phyloP scores from a whole-genome alignment of 2,888 invertebrate genomes.

The Sussaba pulchella region DNA sequence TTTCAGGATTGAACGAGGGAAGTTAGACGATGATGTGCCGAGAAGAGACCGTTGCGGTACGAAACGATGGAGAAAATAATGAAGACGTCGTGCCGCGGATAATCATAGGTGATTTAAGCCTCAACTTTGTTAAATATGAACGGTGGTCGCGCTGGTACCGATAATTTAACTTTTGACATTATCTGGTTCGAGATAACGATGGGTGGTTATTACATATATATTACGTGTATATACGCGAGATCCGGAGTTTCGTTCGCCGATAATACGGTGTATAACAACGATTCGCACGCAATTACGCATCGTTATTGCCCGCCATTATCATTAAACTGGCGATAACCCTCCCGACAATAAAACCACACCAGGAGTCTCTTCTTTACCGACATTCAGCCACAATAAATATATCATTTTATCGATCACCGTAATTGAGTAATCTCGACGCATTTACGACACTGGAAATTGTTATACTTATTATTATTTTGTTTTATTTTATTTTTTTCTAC shows the following conservation, averaged over 20 bases:
- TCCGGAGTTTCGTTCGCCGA: conserved; percentile 6
- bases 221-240: neutral
- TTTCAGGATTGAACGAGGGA: conserved; percentile 35
- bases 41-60: neutral
- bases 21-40: conserved; percentile 17
- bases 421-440: too few relatives aligned
- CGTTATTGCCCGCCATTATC: conserved; percentile 18
- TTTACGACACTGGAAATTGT: too few relatives aligned
- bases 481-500: too few relatives aligned
- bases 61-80: conserved; percentile 59
- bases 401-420: neutral
- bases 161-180: conserved; percentile 55
- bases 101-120: conserved; percentile 68
- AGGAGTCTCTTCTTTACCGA: neutral
- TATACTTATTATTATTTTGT: too few relatives aligned
- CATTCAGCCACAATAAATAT: neutral
- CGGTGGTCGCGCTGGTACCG: conserved; percentile 21
- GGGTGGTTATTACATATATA: conserved; percentile 18
- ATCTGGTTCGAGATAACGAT: conserved; percentile 50
- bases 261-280: conserved; percentile 28
- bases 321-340: conserved; percentile 9
- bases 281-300: conserved; percentile 46
- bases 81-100: conserved; percentile 67
- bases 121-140: conserved; percentile 67
- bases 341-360: neutral